These are phyloP conservation scores for Eupithecia insigniata DNA, from an alignment of 2,888 invertebrate species.

Conservation along the genomic window DNA sequence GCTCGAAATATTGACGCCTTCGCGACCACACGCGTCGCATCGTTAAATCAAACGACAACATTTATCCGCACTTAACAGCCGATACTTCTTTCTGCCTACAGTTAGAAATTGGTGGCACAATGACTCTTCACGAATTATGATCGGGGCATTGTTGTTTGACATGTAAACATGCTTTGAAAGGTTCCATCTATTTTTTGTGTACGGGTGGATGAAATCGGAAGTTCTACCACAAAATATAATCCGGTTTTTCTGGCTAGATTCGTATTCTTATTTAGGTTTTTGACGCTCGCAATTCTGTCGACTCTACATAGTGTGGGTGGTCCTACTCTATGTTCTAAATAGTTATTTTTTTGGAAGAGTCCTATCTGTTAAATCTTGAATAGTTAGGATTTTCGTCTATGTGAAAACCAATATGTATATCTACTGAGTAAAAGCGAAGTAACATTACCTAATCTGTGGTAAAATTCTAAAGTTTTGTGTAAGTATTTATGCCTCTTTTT, in stretches of 20 bases:
- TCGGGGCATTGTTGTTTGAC: conserved; percentile 47
- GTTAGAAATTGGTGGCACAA: conserved; percentile 44
- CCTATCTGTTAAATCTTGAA: not conserved
- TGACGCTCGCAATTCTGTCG: too few species aligned
- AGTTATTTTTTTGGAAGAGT: not conserved
- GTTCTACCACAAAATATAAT: not conserved
- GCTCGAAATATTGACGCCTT: conserved; percentile 27
- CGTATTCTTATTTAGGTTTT: not conserved
- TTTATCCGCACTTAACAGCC: conserved; percentile 60
- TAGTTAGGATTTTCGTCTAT: not conserved
- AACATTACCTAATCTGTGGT: too few species aligned
- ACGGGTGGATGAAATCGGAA: not conserved
- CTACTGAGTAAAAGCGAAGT: too few species aligned
- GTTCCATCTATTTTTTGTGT: conserved; percentile 17
- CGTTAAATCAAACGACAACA: conserved; percentile 73
- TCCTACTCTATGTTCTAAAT: not conserved
- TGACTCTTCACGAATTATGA: conserved; percentile 44
- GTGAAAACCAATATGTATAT: not conserved
- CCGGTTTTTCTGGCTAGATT: not conserved
- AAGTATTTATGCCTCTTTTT: not conserved
- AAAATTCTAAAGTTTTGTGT: not conserved
- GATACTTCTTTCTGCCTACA: conserved; percentile 47
- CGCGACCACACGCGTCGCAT: conserved; percentile 68
- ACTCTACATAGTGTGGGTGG: not conserved
- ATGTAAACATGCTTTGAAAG: conserved; percentile 46